Percentiles rank a stretch among this genome's conserved stretches.
Conservation (phyloP, 2,797 vertebrate genomes). For the Mastacembelus armatus region DNA sequence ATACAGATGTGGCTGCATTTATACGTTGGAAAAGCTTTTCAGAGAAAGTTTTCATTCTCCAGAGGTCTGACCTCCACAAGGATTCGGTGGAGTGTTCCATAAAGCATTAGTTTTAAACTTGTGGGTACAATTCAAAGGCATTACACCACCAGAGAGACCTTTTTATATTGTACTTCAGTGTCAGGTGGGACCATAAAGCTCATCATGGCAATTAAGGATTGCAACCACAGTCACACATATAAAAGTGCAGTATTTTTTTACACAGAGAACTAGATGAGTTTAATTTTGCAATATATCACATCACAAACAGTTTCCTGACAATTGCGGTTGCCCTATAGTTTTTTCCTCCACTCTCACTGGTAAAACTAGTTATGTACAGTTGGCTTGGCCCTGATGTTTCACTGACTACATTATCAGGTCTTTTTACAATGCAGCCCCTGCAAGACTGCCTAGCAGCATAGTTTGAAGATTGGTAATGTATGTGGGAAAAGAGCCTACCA, state of each 20-base stretch:
- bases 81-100: conserved; percentile 51
- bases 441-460: too few species aligned
- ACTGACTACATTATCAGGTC: too few species aligned
- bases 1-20: conserved; percentile 62
- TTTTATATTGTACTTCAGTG: conserved; percentile 28
- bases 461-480: not conserved
- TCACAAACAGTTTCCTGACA: conserved; percentile 10
- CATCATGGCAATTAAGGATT: conserved; percentile 34
- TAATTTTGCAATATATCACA: conserved; percentile 23
- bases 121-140: conserved; percentile 52
- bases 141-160: conserved; percentile 49
- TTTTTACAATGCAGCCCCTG: too few species aligned
- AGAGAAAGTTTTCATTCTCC: conserved; percentile 41
- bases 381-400: conserved; percentile 9
- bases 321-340: conserved; percentile 8
- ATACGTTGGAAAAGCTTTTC: conserved; percentile 52
- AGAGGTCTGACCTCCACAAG: conserved; percentile 41
- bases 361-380: conserved; percentile 15
- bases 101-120: conserved; percentile 54
- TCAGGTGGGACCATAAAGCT: conserved; percentile 29
- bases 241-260: conserved; percentile 7
- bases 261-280: not conserved
- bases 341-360: not conserved
- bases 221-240: conserved; percentile 23
- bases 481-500: not conserved